Conservation (phyloP, 2,888 invertebrate species). For the Tillus elongatus region DNA sequence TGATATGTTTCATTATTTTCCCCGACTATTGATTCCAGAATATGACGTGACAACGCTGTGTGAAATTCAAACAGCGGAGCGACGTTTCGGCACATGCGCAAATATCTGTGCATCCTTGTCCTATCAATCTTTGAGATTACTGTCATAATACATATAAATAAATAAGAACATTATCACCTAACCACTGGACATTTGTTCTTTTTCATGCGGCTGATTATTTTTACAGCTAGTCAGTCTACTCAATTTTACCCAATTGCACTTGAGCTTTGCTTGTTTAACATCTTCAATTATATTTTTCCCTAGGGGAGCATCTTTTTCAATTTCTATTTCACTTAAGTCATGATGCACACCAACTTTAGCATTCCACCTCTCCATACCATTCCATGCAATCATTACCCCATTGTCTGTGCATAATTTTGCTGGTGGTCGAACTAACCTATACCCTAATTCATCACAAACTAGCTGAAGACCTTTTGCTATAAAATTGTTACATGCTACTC, state of each 20-base stretch:
- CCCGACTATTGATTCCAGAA: no score
- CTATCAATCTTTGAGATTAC: no score
- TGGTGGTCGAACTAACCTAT: slow-evolving; percentile 65
- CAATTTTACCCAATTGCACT: slow-evolving; percentile 45
- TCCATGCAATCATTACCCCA: slow-evolving; percentile 99
- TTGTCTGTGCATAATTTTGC: slow-evolving; percentile 90
- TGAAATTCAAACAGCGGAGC: no score
- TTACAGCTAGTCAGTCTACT: slow-evolving; percentile 59
- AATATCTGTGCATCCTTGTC: no score
- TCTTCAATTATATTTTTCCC: slow-evolving; percentile 52
- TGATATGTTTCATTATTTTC: no score
- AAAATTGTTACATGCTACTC: slow-evolving; percentile 88
- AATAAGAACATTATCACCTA: no score
- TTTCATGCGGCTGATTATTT: no score
- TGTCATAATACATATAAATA: no score
- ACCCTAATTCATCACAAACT: slow-evolving; percentile 57
- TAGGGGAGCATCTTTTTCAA: slow-evolving; percentile 52
- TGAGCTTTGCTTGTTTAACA: slow-evolving; percentile 50
- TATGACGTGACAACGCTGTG: no score
- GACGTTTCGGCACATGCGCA: no score
- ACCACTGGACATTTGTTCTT: no score
- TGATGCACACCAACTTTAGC: slow-evolving; percentile 34
- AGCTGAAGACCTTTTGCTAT: slow-evolving; percentile 61
- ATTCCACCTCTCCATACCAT: slow-evolving; percentile 71
- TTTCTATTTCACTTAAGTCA: slow-evolving; percentile 52